Conservation (phyloP, 2,888 invertebrate genomes). For the Arge pagana region DNA sequence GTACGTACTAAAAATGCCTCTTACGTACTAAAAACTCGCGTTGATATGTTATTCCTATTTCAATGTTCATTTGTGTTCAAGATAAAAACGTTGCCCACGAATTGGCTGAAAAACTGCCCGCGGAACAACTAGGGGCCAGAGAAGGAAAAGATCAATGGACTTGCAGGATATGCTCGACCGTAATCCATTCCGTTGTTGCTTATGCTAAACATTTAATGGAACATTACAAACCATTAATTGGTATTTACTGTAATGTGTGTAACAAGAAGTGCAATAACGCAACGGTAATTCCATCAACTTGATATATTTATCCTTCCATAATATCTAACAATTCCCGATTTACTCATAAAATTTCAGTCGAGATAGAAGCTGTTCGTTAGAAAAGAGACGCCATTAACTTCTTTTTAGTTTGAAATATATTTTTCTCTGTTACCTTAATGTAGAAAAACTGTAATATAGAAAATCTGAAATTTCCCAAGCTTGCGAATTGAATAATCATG, state of each 20-base stretch:
- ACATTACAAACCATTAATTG: constrained; percentile 50
- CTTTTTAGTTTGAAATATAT: too few species aligned
- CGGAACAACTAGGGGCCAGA: constrained; percentile 41
- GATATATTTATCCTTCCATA: neutral
- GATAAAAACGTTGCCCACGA: constrained; percentile 37
- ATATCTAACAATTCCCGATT: neutral
- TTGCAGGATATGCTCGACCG: constrained; percentile 57
- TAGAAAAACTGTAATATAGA: neutral
- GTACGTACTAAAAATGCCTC: constrained; percentile 3
- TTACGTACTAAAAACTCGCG: neutral
- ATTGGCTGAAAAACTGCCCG: constrained; percentile 41
- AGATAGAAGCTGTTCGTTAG: too few species aligned
- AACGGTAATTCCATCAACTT: constrained; percentile 34
- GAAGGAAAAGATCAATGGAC: constrained; percentile 54
- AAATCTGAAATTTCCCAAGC: too few species aligned
- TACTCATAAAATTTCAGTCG: neutral
- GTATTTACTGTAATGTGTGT: constrained; percentile 39
- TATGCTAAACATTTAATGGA: constrained; percentile 58
- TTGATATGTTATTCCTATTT: neutral
- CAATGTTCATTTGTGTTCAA: constrained; percentile 22
- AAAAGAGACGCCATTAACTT: too few species aligned
- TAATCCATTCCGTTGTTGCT: constrained; percentile 50
- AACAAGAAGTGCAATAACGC: constrained; percentile 38
- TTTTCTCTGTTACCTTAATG: too few species aligned
- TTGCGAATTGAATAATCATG: too few species aligned